A percentile compares a stretch with the other conserved stretches of the same genome.
Conservation (phyloP, 2,113 vertebrate genomes). For the Theropithecus gelada region DNA sequence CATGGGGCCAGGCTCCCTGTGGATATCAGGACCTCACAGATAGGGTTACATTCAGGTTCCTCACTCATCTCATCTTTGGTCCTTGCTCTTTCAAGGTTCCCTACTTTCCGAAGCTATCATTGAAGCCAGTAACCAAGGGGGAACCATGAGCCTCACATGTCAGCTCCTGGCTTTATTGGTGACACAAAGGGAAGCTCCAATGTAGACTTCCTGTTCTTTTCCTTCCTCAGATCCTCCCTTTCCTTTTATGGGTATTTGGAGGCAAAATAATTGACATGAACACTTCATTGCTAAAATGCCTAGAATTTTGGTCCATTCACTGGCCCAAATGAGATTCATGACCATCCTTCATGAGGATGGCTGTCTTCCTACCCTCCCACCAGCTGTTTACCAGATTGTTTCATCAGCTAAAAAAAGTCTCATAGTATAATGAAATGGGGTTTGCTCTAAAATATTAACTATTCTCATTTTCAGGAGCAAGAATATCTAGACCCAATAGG, state of each 20-base stretch:
- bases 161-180: not conserved
- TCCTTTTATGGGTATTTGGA: not conserved
- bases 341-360: not conserved
- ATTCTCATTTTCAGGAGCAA: not conserved
- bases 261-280: not conserved
- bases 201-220: not conserved
- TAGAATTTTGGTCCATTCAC: not conserved
- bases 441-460: slow-evolving; percentile 35
- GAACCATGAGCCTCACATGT: not conserved
- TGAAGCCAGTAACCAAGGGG: not conserved
- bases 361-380: not conserved
- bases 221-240: not conserved
- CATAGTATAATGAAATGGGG: not conserved
- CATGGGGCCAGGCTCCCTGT: not conserved
- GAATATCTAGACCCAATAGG: not conserved
- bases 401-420: not conserved
- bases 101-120: not conserved
- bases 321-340: not conserved
- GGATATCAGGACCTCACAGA: not conserved
- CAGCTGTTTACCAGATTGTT: not conserved
- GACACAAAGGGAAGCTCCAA: not conserved
- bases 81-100: not conserved
- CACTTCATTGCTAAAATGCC: not conserved
- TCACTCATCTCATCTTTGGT: not conserved
- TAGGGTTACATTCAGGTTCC: not conserved